Evolutionary conservation across 2,888 invertebrate species (phyloP), one percentile per base, ranked within the genome.

Genomic region (Ornithoptera priamus): DNA sequence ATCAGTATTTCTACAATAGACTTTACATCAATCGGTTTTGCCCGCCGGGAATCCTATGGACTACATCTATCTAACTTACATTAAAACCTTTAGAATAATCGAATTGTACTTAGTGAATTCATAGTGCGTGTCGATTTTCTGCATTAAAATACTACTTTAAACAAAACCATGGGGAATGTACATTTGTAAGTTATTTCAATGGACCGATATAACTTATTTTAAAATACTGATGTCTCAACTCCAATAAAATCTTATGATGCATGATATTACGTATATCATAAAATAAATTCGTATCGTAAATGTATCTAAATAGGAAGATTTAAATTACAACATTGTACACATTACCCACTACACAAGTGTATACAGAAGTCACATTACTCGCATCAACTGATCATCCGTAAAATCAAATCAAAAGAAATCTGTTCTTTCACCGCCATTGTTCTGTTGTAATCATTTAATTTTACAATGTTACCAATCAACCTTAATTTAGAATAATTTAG

Each of bases 51-150:
- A 36, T 50, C 58, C 59, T 66, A 63, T 65, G 56, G 70, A 81
- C 82, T 86, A 84, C 79, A 81, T 76, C 88, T 88, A 88, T 76
- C 88, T 88, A 88, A 85, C 85, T 82, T 87, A 89, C 81, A 81
- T 81, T 76, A 85, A 84, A 81, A 86, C 85, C 83, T 85, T 81
- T 81, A 81, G 78, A 83, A 86, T 80, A 83, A 81, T 83, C 81
- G 83, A 82, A 86, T 90, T 90, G 90, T 90, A 90, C 91, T 90
- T 90, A 81, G 81, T 77, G 81, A 81, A 84, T 81, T 72, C 72
- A 67, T 73, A 74, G 71, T 74, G 74, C 70, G 50, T 39, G 46
- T 61, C n/a, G 57, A 67, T 56, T 72, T 80, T 77, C 72, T 69
- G 71, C 74, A 73, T 75, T 74, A 75, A 72, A 76, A 77, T 73